phyloP scores from a whole-genome alignment of 1,140 invertebrate species.

The Paraescarpia echinospica region DNA sequence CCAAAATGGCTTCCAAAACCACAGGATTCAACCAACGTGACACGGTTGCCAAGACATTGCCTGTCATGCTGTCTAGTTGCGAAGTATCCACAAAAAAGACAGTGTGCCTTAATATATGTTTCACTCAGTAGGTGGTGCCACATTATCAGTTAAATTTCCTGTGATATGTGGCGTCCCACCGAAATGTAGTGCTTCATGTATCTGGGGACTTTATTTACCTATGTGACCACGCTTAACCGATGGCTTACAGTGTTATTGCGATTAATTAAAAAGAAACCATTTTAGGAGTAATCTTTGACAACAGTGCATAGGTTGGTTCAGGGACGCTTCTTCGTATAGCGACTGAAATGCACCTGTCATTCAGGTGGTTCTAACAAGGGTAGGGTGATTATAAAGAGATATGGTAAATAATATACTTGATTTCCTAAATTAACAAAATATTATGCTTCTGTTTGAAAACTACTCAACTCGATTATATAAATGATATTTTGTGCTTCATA shows the following conservation, averaged over 20 bases:
- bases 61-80: not conserved
- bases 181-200: not conserved
- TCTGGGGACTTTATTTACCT: not conserved
- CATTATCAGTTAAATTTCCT: no score
- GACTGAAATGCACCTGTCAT: not conserved
- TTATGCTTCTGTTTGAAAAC: not conserved
- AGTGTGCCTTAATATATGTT: not conserved
- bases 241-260: not conserved
- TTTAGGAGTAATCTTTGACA: not conserved
- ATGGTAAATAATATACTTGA: not conserved
- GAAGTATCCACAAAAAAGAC: no score
- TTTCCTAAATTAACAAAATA: not conserved
- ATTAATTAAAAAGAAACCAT: not conserved
- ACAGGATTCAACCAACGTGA: not conserved
- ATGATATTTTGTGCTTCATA: not conserved
- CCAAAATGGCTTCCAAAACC: no score
- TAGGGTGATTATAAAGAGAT: not conserved
- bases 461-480: not conserved
- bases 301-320: not conserved
- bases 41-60: no score
- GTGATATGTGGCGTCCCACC: no score
- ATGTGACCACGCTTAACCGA: not conserved
- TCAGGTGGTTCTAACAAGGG: not conserved
- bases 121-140: no score
- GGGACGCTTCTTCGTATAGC: not conserved